Base-by-base conservation (phyloP, 2,113 vertebrate genomes). In the Sinocyclocheilus grahami region DNA sequence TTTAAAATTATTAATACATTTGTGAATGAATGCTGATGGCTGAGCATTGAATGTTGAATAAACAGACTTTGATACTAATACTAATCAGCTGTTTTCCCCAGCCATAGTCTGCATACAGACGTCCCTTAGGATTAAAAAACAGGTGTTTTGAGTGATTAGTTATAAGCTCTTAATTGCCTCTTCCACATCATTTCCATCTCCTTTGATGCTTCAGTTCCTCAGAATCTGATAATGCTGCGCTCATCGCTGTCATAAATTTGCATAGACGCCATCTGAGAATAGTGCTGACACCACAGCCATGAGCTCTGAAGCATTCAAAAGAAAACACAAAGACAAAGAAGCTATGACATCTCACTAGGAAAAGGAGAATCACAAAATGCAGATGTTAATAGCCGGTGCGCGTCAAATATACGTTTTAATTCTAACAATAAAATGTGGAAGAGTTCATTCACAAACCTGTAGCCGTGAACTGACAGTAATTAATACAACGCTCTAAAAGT, bases 121-220 rank as follows among this genome's bases (percentile, higher is more conserved):
- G 4, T 81, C n/a, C 46, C 48, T 63, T 42, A n/a, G 27, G 22
- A 30, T 18, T 46, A 55, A 80, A 62, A 62, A 76, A 85, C 18
- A 60, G 55, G 30, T 69, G 42, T 42, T 53, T 76, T 67, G 24
- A 88, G 74, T 75, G 51, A 76, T 76, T 65, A 71, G 63, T 86
- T 63, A 67, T 74, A 81, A 83, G 18, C 13, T 67, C 87, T 91
- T 90, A 91, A 78, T 85, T 78, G 81, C 80, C 86, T 81, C 85
- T 80, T 60, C 89, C 79, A 90, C 90, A 87, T 48, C 62, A 67
- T 89, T 92, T 86, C 33, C 79, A 71, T 86, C 37, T 60, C 18
- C 24, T 86, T 69, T 79, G 39, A 85, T 77, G 83, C 27, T 67
- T 37, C 27, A 77, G 71, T 42, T 77, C 83, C 89, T 86, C 51